phyloP scores from a whole-genome alignment of 1,140 invertebrate species.

The Lamellibrachia luymesi region DNA sequence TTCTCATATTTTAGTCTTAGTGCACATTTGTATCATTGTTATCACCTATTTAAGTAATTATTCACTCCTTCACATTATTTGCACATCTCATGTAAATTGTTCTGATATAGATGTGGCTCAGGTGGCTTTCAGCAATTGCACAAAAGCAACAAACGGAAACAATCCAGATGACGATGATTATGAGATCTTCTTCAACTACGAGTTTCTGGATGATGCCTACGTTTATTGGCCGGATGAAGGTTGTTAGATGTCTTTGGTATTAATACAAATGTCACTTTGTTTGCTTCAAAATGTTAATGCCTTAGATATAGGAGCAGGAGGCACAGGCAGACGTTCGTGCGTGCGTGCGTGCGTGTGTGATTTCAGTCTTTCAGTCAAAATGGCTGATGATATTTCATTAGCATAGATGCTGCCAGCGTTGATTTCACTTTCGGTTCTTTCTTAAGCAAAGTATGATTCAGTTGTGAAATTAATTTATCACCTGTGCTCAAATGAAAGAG shows the following conservation, averaged over 20 bases:
- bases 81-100: too few species aligned
- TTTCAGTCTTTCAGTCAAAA: too few species aligned
- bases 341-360: neutral
- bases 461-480: neutral
- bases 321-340: too few species aligned
- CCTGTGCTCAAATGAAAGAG: neutral
- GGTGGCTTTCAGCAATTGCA: slow-evolving; percentile 58
- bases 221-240: slow-evolving; percentile 40
- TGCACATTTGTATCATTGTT: too few species aligned
- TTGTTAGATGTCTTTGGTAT: neutral
- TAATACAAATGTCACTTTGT: neutral
- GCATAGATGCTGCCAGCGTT: too few species aligned
- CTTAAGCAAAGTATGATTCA: neutral
- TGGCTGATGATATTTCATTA: slow-evolving; percentile 54
- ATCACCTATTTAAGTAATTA: too few species aligned
- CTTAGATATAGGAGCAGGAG: too few species aligned
- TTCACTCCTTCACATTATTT: too few species aligned
- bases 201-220: slow-evolving; percentile 62
- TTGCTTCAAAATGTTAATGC: too few species aligned
- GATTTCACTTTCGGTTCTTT: neutral
- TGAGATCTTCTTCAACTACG: slow-evolving; percentile 59
- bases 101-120: slow-evolving; percentile 52
- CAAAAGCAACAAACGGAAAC: slow-evolving; percentile 47
- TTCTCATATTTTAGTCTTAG: too few species aligned
- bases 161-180: slow-evolving; percentile 51